Conservation (phyloP, 2,113 vertebrate species). For the Abramis brama region DNA sequence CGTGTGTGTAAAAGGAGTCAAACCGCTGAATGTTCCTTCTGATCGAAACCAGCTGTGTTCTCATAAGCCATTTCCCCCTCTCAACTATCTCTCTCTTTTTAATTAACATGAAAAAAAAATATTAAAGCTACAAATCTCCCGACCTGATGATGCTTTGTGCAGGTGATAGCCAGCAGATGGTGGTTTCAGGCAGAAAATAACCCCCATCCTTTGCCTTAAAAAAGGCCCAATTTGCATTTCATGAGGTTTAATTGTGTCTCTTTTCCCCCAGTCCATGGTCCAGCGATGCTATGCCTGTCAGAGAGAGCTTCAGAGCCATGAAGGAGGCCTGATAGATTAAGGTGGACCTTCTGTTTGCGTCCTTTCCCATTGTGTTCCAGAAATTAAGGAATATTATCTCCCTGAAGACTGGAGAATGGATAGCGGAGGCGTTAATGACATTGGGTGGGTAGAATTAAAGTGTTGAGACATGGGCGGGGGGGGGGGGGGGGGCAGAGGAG, state of each 20-base stretch:
- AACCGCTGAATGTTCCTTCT: slow-evolving; percentile 50
- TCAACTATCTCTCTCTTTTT: slow-evolving; percentile 45
- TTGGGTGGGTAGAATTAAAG: slow-evolving; percentile 46
- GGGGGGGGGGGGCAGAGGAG: slow-evolving; percentile 58
- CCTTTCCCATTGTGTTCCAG: slow-evolving; percentile 75
- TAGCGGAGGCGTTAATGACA: slow-evolving; percentile 52
- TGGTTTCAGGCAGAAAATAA: slow-evolving; percentile 67
- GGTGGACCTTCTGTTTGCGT: slow-evolving; percentile 87
- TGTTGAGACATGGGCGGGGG: slow-evolving; percentile 48
- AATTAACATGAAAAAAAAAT: slow-evolving; percentile 76
- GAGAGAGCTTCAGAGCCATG: slow-evolving; percentile 70
- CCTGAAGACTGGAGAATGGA: slow-evolving; percentile 69
- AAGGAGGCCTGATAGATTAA: slow-evolving; percentile 89
- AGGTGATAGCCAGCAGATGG: slow-evolving; percentile 92
- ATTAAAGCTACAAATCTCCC: slow-evolving; percentile 89
- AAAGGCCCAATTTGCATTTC: slow-evolving; percentile 92
- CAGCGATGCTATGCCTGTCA: slow-evolving; percentile 81
- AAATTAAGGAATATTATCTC: slow-evolving; percentile 85
- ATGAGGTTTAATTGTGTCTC: slow-evolving; percentile 90
- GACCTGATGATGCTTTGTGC: slow-evolving; percentile 74
- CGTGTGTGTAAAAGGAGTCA: slow-evolving; percentile 26
- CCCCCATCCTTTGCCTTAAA: slow-evolving; percentile 67
- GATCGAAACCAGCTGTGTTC: slow-evolving; percentile 70
- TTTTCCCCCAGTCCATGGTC: slow-evolving; percentile 70
- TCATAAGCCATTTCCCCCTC: slow-evolving; percentile 4